Conservation (phyloP, 2,888 invertebrate species). For the Drosophila flavopinicola region DNA sequence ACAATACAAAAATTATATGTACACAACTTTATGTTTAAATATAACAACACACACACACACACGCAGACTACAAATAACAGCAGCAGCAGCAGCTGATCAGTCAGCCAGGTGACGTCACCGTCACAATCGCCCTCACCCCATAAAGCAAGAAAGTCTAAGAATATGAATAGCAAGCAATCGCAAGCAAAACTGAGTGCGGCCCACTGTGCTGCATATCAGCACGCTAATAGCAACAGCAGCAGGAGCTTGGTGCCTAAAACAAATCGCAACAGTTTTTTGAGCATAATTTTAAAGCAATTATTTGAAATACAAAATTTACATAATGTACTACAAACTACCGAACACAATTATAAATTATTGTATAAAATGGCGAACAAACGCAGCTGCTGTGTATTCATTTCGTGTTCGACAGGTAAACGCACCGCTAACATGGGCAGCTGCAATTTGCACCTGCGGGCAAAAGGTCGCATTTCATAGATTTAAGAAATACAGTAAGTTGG, state of each 20-base stretch:
- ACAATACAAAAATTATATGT: slow-evolving; percentile 71
- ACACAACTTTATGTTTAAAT: slow-evolving; percentile 74
- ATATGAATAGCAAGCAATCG: slow-evolving; percentile 13
- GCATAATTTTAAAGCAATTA: slow-evolving; percentile 54
- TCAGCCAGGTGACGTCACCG: slow-evolving; percentile 17
- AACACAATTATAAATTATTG: slow-evolving; percentile 62
- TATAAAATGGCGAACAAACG: slow-evolving; percentile 61
- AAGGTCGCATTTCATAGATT: neutral
- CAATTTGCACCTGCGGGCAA: slow-evolving; percentile 8
- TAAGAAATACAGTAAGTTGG: slow-evolving; percentile 2
- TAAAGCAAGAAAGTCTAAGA: neutral
- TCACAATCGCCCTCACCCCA: neutral
- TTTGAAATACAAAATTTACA: slow-evolving; percentile 53
- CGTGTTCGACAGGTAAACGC: neutral
- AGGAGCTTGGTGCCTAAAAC: slow-evolving; percentile 33
- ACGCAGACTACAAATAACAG: slow-evolving; percentile 37
- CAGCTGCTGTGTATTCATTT: slow-evolving; percentile 19
- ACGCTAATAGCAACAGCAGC: slow-evolving; percentile 5
- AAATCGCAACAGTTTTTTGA: slow-evolving; percentile 40
- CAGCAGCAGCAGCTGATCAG: slow-evolving; percentile 30
- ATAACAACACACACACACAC: slow-evolving; percentile 40
- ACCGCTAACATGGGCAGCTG: neutral
- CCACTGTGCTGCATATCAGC: slow-evolving; percentile 8
- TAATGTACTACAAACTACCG: slow-evolving; percentile 57
- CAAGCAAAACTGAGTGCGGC: slow-evolving; percentile 4